phyloP scores from a whole-genome alignment of 2,888 invertebrate genomes.

The Harpalus rubripes region DNA sequence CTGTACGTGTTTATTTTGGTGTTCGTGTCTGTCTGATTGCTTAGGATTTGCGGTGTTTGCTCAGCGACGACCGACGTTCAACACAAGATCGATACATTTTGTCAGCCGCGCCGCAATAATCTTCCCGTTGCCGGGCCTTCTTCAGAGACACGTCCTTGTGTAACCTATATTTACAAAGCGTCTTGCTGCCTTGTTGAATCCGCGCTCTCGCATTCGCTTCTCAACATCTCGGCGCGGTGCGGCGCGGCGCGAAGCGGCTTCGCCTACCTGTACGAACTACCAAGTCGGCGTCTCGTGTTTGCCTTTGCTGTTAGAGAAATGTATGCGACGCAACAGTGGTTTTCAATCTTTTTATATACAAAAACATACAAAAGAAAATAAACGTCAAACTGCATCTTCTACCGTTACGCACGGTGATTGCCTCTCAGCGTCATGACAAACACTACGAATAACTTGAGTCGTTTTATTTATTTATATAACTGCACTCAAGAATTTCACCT shows the following conservation, averaged over 20 bases:
- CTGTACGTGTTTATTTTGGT: conserved; percentile 63
- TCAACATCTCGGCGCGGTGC: too few relatives aligned
- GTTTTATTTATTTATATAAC: too few relatives aligned
- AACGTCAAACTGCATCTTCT: neutral
- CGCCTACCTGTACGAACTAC: conserved; percentile 28
- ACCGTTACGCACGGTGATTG: too few relatives aligned
- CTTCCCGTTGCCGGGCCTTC: conserved; percentile 8
- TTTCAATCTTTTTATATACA: conserved; percentile 2
- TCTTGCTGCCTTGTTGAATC: conserved; percentile 51
- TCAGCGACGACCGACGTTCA: conserved; percentile 49
- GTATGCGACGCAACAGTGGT: conserved; percentile 9
- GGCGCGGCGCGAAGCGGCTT: too few relatives aligned
- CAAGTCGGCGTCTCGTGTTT: conserved; percentile 31
- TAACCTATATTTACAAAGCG: conserved; percentile 61
- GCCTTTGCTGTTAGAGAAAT: conserved; percentile 45
- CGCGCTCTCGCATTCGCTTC: neutral
- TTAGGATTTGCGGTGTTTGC: conserved; percentile 67
- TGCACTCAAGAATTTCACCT: too few relatives aligned
- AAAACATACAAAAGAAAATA: neutral
- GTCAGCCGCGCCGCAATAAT: conserved; percentile 56
- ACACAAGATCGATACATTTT: conserved; percentile 66
- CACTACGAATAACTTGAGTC: too few relatives aligned
- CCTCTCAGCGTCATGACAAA: too few relatives aligned
- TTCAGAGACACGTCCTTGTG: conserved; percentile 41
- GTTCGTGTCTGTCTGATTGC: conserved; percentile 65